A percentile compares a stretch with the other conserved stretches of the same genome.
Conservation (phyloP, 2,888 invertebrate genomes). For the Sialis lutaria region DNA sequence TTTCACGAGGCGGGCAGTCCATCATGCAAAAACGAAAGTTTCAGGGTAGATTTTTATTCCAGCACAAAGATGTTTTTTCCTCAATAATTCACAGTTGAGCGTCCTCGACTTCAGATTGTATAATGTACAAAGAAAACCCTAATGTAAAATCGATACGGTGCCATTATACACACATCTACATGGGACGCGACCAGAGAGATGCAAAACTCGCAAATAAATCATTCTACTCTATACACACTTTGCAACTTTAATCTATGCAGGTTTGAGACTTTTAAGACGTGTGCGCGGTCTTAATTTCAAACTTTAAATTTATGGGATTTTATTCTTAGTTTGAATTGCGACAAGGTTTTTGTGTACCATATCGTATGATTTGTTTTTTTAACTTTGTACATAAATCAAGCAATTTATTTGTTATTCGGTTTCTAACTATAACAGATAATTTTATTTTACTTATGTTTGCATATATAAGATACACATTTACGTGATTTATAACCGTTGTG, state of each 20-base stretch:
- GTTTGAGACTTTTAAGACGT: conserved; percentile 1
- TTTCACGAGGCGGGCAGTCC: conserved; percentile 2
- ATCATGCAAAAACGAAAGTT: neutral
- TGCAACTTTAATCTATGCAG: conserved; percentile 3
- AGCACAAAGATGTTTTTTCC: conserved; percentile 11
- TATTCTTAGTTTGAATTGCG: neutral
- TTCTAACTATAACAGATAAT: too few species aligned
- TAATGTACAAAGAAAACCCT: conserved; percentile 31
- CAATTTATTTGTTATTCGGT: too few species aligned
- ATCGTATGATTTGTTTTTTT: too few species aligned
- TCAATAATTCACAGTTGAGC: conserved; percentile 27
- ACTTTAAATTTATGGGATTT: conserved; percentile 1
- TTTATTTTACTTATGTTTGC: too few species aligned
- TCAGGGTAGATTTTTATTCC: conserved; percentile 15
- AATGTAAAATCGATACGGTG: conserved; percentile 28
- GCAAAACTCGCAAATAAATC: conserved; percentile 1
- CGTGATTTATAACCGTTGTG: too few species aligned
- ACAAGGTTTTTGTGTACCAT: neutral
- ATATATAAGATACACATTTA: too few species aligned
- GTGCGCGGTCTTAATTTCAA: conserved; percentile 1
- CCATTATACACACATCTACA: neutral
- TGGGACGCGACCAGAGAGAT: neutral
- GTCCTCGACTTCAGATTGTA: conserved; percentile 31
- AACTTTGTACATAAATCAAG: too few species aligned
- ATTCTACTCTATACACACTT: conserved; percentile 1